Evolutionary conservation across 2,797 vertebrate genomes (phyloP), one percentile per base, ranked within the genome.

Genomic region (Sebastes oblongus): DNA sequence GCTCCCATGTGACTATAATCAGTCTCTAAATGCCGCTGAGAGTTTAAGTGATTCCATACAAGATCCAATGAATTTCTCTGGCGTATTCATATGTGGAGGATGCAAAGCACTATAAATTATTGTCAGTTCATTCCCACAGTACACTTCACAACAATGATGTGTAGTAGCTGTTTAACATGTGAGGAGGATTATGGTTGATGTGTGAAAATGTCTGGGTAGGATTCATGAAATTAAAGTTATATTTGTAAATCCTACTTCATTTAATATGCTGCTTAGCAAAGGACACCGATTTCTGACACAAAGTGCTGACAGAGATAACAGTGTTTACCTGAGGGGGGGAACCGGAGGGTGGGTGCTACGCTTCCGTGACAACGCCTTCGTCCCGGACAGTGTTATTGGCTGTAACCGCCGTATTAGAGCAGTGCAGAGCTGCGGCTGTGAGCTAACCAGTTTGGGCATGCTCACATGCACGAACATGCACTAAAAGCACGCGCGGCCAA

Each of bases 1-100:
- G 82, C 78, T 86, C 81, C 87, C 91, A 85, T 81, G 84, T 87
- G 83, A 92, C 82, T 58, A 69, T 54, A 84, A 92, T 91, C 82
- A 88, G 82, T 88, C 84, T 83, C 25, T 58, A 82, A 88, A 86
- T 84, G 84, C 86, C 68, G 54, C 77, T 30, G 70, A 86, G 86
- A 72, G 78, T 81, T 88, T 72, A 80, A 90, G 78, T 80, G 79
- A 87, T 86, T 82, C 72, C 72, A 73, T 54, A 59, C 20, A 61
- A 75, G 76, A 78, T 52, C 83, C 62, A 71, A 65, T 71, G 46
- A 50, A 70, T 78, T 84, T 81, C 72, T 82, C 77, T 68, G 55
- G 64, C 71, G 72, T 60, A 81, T 86, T 83, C 50, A 46, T 78
- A 81, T 67, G 76, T 66, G 32, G 80, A 82, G 60, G 55, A 81